Base-by-base conservation (phyloP, 1,140 invertebrate genomes). In the Helicoverpa armigera region DNA sequence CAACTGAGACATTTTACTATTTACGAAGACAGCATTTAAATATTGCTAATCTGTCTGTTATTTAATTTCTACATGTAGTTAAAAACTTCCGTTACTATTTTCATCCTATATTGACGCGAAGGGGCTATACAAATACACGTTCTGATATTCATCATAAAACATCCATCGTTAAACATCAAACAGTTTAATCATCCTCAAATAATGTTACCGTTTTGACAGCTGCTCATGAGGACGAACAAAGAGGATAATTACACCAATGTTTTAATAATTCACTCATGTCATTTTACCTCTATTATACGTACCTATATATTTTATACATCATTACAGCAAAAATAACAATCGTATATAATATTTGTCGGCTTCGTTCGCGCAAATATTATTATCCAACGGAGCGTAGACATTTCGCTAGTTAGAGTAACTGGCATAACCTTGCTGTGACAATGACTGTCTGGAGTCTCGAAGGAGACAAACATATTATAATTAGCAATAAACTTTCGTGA, bases 401-500 rank as follows among this genome's bases (percentile, higher is more conserved):
- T 72, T 54, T 35, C 2, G 11, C 18, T 72, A 72, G 69, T 31
- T 54, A 31, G 50, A 31, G 51, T 50, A 51, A 29, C 67, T 70
- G 43, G 48, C 14, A 31, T 72, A 56, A 72, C 69, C 69, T 72
- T 72, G 63, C n/a, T 18, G 69, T 72, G 51, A 72, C 51, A 72
- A 72, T 72, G 69, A 72, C 69, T 72, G 69, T 72, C 69, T 72
- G 51, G 69, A 54, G 69, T 72, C 69, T 72, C 69, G 13, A n/a
- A 56, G 50, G 50, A 72, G 69, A 72, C 50, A 72, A 72, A 72
- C 69, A 72, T 72, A 72, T 70, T 70, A 72, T 50, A 72, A 72
- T 56, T 72, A 72, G 51, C 51, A 56, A 56, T 72, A 72, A 72
- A 72, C 51, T 72, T 72, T n/a, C 56, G 69, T 31, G 14, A 56